Evolutionary conservation across 2,113 vertebrate genomes (phyloP), one percentile per base, ranked within the genome.

Genomic region (Antigone vipio): DNA sequence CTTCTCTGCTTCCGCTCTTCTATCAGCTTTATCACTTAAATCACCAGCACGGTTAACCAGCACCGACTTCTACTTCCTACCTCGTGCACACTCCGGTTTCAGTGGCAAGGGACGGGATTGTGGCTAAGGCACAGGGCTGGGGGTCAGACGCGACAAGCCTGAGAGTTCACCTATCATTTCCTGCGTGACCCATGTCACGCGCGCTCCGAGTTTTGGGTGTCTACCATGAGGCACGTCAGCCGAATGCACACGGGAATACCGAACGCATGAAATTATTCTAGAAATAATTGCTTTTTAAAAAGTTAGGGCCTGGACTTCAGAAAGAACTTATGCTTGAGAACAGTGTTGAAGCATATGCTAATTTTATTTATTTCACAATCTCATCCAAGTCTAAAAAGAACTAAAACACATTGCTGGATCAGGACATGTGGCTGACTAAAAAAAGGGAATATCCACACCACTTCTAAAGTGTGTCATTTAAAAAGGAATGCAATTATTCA

Each of bases 401-500:
- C 68, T 86, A 78, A 94, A 84, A 17, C 42, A 74, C 55, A 68
- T 78, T 64, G 34, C 80, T 92, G 69, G 73, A 95, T 92, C 44
- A 79, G 60, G 40, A 91, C 85, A 73, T 87, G 73, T 69, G 73
- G 86, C 60, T 11, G 49, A 68, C 81, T 92, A 66, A 64, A 92
- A 91, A 95, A 92, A 91, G 77, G 63, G 79, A 80, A 84, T 30
- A 89, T 81, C 77, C 76, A 87, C 56, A 92, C 56, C 81, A 87
- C 35, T 82, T 78, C 60, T 64, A 35, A 92, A 92, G 56, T 26
- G 27, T 92, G 93, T 78, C 80, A 89, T 87, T 78, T 95, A 60
- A 92, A 97, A 95, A 87, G 58, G 52, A 89, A 67, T 56, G 56
- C 38, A 95, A 53, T 91, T 94, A 95, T 71, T 95, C 93, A 59